Percentiles rank a stretch among this genome's conserved stretches.
These are phyloP conservation scores for Halcyon senegalensis DNA, from an alignment of 2,113 vertebrate genomes.

Conservation along the genomic window DNA sequence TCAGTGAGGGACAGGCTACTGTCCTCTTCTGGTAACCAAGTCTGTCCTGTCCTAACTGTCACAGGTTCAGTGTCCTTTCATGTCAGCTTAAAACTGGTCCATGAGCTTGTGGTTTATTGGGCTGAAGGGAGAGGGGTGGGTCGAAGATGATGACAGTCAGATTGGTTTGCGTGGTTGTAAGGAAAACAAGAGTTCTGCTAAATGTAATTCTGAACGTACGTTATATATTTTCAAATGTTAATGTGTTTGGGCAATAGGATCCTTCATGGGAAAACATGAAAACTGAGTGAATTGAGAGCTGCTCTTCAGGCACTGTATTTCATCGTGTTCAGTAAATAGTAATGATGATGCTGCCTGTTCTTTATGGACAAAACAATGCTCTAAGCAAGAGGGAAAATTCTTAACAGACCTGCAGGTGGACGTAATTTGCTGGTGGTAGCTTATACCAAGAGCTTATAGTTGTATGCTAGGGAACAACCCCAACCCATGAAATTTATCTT, in stretches of 20 bases:
- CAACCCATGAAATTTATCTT: neutral
- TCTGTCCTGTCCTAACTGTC: neutral
- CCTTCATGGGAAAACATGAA: neutral
- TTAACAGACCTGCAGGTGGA: neutral
- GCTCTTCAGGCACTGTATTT: neutral
- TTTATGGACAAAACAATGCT: neutral
- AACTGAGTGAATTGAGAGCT: neutral
- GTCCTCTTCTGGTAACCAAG: neutral
- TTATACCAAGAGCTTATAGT: neutral
- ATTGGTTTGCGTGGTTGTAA: neutral
- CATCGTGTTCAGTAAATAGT: neutral
- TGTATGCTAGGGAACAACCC: neutral
- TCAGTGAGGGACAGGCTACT: too few species aligned
- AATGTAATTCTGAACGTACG: neutral
- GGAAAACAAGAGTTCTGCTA: neutral
- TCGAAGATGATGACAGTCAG: neutral
- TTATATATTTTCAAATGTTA: neutral
- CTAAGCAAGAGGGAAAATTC: neutral
- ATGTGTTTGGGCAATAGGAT: neutral
- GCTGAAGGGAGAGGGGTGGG: neutral
- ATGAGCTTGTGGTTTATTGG: neutral
- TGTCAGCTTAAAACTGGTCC: neutral
- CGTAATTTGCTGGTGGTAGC: neutral
- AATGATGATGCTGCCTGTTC: neutral
- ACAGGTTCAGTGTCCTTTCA: neutral